Conservation (phyloP, 2,888 invertebrate species). For the Acheta domesticus region DNA sequence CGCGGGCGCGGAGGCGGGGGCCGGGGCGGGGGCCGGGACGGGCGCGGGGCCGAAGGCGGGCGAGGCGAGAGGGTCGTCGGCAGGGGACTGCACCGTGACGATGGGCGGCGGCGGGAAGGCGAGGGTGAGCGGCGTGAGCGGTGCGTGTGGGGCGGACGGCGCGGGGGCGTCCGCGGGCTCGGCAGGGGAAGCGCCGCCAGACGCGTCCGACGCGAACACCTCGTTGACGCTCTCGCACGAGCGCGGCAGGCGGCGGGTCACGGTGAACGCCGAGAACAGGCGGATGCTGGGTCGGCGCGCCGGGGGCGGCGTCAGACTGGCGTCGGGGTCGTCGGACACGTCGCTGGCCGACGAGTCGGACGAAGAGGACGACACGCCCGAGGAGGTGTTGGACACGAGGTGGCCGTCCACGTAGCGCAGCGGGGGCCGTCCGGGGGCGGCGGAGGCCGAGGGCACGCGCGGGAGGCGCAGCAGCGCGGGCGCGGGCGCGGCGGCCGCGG, state of each 20-base stretch:
- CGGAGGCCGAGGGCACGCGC: not conserved
- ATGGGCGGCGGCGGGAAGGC: not conserved
- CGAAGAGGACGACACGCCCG: conserved; percentile 32
- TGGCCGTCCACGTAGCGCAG: conserved; percentile 38
- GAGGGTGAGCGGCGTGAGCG: not conserved
- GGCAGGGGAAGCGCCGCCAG: not conserved
- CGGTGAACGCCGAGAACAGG: not conserved
- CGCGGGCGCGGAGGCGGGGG: not conserved
- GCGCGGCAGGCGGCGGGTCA: conserved; percentile 5
- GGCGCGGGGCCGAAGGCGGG: not conserved
- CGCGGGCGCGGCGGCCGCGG: not conserved
- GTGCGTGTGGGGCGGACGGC: not conserved
- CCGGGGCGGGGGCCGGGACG: not conserved
- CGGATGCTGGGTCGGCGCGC: not conserved
- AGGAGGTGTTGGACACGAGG: conserved; percentile 40
- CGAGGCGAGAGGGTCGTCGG: not conserved
- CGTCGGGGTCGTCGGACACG: conserved; percentile 38
- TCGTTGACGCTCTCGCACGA: not conserved
- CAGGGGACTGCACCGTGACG: not conserved
- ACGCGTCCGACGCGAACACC: conserved; percentile 18
- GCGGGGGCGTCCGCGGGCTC: not conserved
- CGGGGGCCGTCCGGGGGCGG: conserved; percentile 29
- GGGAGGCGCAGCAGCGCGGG: conserved; percentile 4
- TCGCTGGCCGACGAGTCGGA: conserved; percentile 41
- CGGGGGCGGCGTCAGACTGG: not conserved